These are phyloP conservation scores for Drosophila leontia DNA, from an alignment of 1,140 invertebrate genomes.

Conservation along the genomic window DNA sequence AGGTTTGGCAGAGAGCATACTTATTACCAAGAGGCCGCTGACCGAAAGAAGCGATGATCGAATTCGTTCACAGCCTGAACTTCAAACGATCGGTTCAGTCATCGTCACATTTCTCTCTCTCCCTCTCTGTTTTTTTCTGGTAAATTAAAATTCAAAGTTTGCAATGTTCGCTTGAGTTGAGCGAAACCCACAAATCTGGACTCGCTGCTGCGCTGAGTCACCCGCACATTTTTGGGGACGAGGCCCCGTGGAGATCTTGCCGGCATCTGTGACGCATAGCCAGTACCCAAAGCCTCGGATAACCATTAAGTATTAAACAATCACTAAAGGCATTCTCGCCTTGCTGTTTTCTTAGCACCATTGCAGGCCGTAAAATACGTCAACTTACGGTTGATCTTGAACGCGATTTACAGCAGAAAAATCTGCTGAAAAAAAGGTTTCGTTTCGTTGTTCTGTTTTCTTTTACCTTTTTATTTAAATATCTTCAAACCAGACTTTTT, in stretches of 20 bases:
- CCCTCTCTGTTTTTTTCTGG: slow-evolving; percentile 4
- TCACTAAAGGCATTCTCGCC: slow-evolving; percentile 24
- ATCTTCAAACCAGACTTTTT: slow-evolving; percentile 26
- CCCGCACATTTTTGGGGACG: slow-evolving; percentile 25
- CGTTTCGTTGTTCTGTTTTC: slow-evolving; percentile 1
- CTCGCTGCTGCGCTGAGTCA: slow-evolving; percentile 27
- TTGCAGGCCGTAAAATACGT: slow-evolving; percentile 35
- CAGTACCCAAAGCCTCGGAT: slow-evolving; percentile 22
- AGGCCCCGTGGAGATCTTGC: slow-evolving; percentile 29
- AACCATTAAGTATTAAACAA: slow-evolving; percentile 45
- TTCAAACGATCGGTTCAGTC: slow-evolving; percentile 10
- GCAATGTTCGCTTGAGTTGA: slow-evolving; percentile 13
- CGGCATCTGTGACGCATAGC: slow-evolving; percentile 45
- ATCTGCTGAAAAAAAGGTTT: slow-evolving; percentile 37
- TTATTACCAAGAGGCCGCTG: slow-evolving; percentile 33
- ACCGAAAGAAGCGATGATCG: slow-evolving; percentile 43
- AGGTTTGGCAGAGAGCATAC: neutral
- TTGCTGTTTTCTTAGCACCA: slow-evolving; percentile 42
- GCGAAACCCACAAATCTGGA: slow-evolving; percentile 21
- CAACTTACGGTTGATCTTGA: slow-evolving; percentile 34
- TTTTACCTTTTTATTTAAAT: slow-evolving; percentile 16
- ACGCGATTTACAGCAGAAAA: slow-evolving; percentile 31
- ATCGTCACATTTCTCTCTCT: slow-evolving; percentile 24
- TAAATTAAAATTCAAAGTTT: slow-evolving; percentile 43
- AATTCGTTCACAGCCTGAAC: slow-evolving; percentile 21